Conservation (phyloP, 2,797 vertebrate genomes). For the Huso huso region DNA sequence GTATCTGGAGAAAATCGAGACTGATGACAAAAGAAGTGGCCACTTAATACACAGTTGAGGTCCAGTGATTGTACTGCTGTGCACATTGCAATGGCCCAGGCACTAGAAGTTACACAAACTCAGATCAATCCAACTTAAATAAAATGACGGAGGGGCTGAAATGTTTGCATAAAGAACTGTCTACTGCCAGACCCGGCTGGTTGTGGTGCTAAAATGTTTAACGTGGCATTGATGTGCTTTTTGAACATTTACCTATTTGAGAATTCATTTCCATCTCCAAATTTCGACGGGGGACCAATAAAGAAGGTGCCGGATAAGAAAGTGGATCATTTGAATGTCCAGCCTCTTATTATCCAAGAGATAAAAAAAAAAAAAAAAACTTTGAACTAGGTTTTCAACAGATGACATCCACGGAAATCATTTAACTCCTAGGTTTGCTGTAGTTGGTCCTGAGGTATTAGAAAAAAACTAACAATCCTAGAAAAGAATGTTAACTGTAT, state of each 20-base stretch:
- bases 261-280: background rate
- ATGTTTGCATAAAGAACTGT: background rate
- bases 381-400: background rate
- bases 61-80: no score
- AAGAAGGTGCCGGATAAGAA: background rate
- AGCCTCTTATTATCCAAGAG: background rate
- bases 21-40: no score
- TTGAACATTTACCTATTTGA: background rate
- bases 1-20: background rate
- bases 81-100: background rate
- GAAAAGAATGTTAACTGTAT: conserved; percentile 1
- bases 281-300: background rate
- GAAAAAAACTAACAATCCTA: background rate
- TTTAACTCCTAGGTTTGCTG: conserved; percentile 12
- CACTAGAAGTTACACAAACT: background rate
- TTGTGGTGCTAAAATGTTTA: background rate
- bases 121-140: background rate
- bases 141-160: background rate
- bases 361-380: no score
- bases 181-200: background rate
- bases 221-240: background rate
- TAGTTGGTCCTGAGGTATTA: background rate
- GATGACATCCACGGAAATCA: background rate
- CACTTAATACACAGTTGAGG: no score
- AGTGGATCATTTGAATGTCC: background rate